These are phyloP conservation scores for Leistus spinibarbis DNA, from an alignment of 2,888 invertebrate species.

Conservation along the genomic window DNA sequence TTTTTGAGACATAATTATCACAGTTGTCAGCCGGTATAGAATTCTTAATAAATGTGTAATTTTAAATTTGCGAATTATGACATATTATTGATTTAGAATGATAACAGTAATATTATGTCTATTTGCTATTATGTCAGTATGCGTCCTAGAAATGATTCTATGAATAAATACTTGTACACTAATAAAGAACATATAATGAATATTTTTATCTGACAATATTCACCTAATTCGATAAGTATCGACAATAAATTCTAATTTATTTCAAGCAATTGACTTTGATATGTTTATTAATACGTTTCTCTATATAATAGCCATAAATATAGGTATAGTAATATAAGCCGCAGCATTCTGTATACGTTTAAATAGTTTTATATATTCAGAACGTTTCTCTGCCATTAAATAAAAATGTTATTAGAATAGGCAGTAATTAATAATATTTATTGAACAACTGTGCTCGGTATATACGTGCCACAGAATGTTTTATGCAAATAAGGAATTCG, in stretches of 20 bases:
- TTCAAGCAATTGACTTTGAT: conserved; percentile 9
- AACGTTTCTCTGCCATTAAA: conserved; percentile 20
- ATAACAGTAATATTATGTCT: not conserved
- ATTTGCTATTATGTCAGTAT: not conserved
- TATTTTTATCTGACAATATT: conserved; percentile 9
- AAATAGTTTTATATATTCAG: conserved; percentile 34
- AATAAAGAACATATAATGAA: not conserved
- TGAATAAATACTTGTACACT: not conserved
- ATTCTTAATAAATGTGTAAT: not conserved
- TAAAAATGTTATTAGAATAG: conserved; percentile 37
- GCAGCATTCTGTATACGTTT: not conserved
- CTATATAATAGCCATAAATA: not conserved
- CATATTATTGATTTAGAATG: not conserved
- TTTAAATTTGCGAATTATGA: not conserved
- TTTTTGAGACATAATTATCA: no score
- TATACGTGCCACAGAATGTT: not conserved
- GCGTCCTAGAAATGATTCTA: not conserved
- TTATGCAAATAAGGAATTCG: not conserved
- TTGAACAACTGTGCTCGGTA: no score
- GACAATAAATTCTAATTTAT: conserved; percentile 7
- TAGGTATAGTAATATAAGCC: not conserved
- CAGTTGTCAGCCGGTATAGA: no score
- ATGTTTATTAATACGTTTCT: conserved; percentile 25
- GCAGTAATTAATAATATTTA: conserved; percentile 31
- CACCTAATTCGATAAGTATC: conserved; percentile 16